These are phyloP conservation scores for Cataglyphis hispanica DNA, from an alignment of 1,140 invertebrate genomes.

Conservation along the genomic window DNA sequence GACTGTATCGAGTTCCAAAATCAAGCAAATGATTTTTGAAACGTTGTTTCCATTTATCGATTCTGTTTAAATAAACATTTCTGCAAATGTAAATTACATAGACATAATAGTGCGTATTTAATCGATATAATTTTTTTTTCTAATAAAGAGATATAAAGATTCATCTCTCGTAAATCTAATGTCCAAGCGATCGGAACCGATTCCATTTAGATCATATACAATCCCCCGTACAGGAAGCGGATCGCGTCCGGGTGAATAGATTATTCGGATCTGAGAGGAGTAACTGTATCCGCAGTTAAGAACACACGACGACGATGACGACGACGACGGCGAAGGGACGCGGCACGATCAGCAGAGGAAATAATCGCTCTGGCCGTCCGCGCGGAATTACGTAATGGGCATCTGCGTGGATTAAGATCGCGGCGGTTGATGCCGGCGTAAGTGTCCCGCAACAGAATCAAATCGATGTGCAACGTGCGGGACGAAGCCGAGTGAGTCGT, in stretches of 20 bases:
- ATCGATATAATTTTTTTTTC: not conserved
- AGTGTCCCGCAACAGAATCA: conserved; percentile 75
- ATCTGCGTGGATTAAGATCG: conserved; percentile 70
- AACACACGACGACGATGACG: conserved; percentile 42
- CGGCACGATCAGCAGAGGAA: conserved; percentile 51
- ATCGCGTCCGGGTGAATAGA: conserved; percentile 50
- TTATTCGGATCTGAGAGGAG: conserved; percentile 23
- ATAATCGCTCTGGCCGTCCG: conserved; percentile 33
- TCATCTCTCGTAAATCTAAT: not conserved
- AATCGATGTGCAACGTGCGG: conserved; percentile 73
- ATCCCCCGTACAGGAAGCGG: conserved; percentile 16
- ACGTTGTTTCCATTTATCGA: not conserved
- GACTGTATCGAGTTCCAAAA: not conserved
- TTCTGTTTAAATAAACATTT: not conserved
- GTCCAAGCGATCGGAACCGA: not conserved
- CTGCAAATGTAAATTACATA: not conserved
- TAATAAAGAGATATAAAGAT: not conserved
- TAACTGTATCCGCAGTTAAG: conserved; percentile 66
- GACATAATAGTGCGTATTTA: too few species aligned
- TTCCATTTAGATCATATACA: conserved; percentile 4
- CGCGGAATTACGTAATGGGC: conserved; percentile 57
- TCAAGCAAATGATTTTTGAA: not conserved
- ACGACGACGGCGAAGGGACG: conserved; percentile 50
- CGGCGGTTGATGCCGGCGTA: conserved; percentile 73
- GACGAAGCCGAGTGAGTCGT: conserved; percentile 82